Conservation (phyloP, 2,888 invertebrate species). For the Congeria kusceri region DNA sequence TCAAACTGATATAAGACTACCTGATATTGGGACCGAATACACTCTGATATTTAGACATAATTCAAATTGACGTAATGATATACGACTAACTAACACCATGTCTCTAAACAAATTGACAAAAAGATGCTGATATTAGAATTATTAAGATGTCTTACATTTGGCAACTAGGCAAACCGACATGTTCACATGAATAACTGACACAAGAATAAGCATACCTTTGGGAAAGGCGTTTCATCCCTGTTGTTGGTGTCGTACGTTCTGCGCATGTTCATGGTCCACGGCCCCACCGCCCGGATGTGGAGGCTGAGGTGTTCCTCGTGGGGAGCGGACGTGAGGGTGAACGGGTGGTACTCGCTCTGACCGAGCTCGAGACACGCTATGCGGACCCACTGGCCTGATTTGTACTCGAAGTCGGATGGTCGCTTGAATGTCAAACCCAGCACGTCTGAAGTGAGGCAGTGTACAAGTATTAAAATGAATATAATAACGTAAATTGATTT, state of each 20-base stretch:
- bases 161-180: too few relatives aligned
- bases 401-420: slow-evolving; percentile 88
- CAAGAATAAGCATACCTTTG: slow-evolving; percentile 45
- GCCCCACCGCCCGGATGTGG: slow-evolving; percentile 88
- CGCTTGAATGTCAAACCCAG: slow-evolving; percentile 87
- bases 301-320: slow-evolving; percentile 87
- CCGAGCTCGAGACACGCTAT: slow-evolving; percentile 88
- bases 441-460: slow-evolving; percentile 87
- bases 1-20: too few relatives aligned
- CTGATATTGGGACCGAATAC: too few relatives aligned
- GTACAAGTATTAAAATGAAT: too few relatives aligned
- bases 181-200: too few relatives aligned
- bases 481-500: too few relatives aligned
- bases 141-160: too few relatives aligned
- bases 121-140: too few relatives aligned
- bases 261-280: slow-evolving; percentile 88
- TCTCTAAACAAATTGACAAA: too few relatives aligned
- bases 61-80: too few relatives aligned
- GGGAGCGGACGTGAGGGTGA: slow-evolving; percentile 89
- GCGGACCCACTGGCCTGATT: slow-evolving; percentile 89
- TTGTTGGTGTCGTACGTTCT: slow-evolving; percentile 81
- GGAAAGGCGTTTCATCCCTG: slow-evolving; percentile 55
- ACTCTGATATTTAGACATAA: too few relatives aligned
- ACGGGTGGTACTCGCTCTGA: slow-evolving; percentile 88
- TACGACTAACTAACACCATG: too few relatives aligned